Percentiles rank a stretch among this genome's conserved stretches.
Conservation (phyloP, 2,888 invertebrate genomes). For the Melanostoma mellinum region DNA sequence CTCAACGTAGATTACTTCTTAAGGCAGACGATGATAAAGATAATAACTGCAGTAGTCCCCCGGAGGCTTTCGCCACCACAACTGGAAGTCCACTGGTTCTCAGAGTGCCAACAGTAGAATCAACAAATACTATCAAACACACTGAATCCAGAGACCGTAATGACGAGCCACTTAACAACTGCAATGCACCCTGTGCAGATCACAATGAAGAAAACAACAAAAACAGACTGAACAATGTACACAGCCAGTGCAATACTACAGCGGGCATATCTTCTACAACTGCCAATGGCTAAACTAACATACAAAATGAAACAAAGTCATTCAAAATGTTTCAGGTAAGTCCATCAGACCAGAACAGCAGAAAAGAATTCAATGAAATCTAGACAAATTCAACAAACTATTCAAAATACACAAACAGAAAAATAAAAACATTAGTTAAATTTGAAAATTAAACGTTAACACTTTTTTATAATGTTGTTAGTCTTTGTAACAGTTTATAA, state of each 20-base stretch:
- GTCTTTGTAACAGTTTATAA: conserved; percentile 66
- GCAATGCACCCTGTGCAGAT: conserved; percentile 50
- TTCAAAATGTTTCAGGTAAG: background rate
- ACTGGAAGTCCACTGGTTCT: conserved; percentile 45
- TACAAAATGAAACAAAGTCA: background rate
- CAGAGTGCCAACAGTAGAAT: conserved; percentile 22
- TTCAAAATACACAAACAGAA: conserved; percentile 32
- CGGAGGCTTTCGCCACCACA: conserved; percentile 37
- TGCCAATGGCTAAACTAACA: conserved; percentile 60
- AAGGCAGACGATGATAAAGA: conserved; percentile 63
- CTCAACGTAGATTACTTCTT: conserved; percentile 62
- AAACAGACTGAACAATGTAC: conserved; percentile 66
- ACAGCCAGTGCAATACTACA: conserved; percentile 65
- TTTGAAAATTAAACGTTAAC: conserved; percentile 55
- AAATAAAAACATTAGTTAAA: conserved; percentile 51
- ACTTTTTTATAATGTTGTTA: conserved; percentile 69
- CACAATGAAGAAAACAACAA: conserved; percentile 61
- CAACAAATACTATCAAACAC: conserved; percentile 1
- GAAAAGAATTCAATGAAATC: conserved; percentile 43
- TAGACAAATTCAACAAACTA: conserved; percentile 47
- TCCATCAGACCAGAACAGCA: conserved; percentile 20
- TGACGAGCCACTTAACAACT: conserved; percentile 22
- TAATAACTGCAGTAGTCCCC: conserved; percentile 64
- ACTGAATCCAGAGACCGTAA: conserved; percentile 26
- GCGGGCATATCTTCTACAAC: conserved; percentile 45